A percentile compares a stretch with the other conserved stretches of the same genome.
These are phyloP conservation scores for Sapajus apella DNA, from an alignment of 2,113 vertebrate species.

Conservation along the genomic window DNA sequence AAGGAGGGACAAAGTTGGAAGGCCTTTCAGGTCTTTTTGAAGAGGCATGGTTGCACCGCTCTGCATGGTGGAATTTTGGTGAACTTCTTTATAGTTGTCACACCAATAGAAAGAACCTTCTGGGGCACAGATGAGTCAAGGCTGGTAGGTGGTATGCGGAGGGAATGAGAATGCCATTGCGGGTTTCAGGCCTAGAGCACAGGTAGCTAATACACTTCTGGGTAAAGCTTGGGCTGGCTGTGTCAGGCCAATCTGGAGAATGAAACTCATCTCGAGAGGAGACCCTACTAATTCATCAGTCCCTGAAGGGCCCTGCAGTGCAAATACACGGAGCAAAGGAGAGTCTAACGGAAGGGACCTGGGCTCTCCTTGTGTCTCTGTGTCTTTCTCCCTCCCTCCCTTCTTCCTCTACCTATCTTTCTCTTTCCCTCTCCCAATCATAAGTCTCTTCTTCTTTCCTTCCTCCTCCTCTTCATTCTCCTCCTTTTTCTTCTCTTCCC, in stretches of 20 bases:
- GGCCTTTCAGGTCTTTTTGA: not conserved
- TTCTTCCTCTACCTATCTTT: not conserved
- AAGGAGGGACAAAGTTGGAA: not conserved
- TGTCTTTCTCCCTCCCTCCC: not conserved
- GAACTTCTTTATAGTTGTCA: not conserved
- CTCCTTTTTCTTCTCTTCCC: not conserved
- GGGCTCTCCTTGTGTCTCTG: not conserved
- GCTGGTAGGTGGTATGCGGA: not conserved
- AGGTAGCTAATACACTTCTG: not conserved
- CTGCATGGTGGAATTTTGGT: not conserved
- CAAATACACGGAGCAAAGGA: not conserved
- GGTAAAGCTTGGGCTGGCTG: not conserved
- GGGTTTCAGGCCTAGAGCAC: not conserved
- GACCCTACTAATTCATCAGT: not conserved
- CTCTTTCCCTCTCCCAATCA: too few species aligned
- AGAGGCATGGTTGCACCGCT: not conserved
- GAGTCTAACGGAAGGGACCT: not conserved
- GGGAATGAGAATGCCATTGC: not conserved
- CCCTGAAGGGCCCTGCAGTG: not conserved
- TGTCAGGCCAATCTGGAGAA: not conserved
- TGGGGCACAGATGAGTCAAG: not conserved
- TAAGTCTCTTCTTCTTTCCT: not conserved
- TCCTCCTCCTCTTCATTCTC: fast-evolving
- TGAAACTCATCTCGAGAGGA: not conserved
- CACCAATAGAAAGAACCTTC: not conserved